Evolutionary conservation across 2,797 vertebrate genomes (phyloP).

Genomic region (Siniperca undulata): DNA sequence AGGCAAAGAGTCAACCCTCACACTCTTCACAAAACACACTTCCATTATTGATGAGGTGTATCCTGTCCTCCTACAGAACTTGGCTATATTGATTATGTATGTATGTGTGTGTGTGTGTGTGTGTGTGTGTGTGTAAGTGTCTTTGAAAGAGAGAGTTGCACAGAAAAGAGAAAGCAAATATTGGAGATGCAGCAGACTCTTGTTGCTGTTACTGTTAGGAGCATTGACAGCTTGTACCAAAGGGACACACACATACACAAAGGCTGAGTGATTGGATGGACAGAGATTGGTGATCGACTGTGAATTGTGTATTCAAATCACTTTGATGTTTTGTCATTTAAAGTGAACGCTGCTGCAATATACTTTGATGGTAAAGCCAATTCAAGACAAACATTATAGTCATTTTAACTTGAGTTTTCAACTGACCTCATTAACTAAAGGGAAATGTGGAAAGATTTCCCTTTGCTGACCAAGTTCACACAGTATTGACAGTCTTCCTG

Average conservation of each 20-base stretch:
- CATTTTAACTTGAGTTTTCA: background rate
- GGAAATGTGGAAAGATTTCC: background rate
- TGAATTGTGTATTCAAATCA: slow-evolving; percentile 21
- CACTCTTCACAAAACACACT: slow-evolving; percentile 38
- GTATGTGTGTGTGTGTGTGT: background rate
- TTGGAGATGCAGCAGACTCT: slow-evolving; percentile 13
- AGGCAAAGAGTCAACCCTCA: slow-evolving; percentile 34
- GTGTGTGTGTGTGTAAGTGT: slow-evolving; percentile 12
- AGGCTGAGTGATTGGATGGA: slow-evolving; percentile 2
- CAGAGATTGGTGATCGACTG: background rate
- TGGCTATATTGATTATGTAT: slow-evolving; percentile 45
- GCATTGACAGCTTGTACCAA: slow-evolving; percentile 4
- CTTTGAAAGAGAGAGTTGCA: background rate
- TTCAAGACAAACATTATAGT: background rate
- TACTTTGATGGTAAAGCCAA: background rate
- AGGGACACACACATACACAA: background rate
- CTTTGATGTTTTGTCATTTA: slow-evolving; percentile 19
- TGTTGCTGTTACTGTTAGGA: slow-evolving; percentile 19
- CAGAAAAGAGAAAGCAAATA: background rate
- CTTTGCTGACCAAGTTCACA: background rate
- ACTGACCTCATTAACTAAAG: background rate
- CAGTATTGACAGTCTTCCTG: background rate
- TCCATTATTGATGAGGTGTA: slow-evolving; percentile 62
- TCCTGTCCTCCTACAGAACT: slow-evolving; percentile 42
- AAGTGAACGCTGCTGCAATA: background rate